Conservation (phyloP, 23 tunicate species). For the Styela plicata region DNA sequence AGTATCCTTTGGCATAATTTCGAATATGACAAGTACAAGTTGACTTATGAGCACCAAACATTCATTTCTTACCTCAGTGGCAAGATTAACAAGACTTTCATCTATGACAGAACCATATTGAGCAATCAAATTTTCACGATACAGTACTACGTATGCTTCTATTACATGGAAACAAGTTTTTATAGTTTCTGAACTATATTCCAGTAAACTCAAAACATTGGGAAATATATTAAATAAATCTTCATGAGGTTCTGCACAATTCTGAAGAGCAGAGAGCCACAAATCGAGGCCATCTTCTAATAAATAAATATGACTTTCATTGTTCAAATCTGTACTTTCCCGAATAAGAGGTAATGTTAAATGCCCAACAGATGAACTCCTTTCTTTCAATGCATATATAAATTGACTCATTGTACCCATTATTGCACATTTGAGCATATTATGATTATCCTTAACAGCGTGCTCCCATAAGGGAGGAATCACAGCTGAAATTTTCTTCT, state of each 20-base stretch:
- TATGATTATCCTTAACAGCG: constrained; percentile 52
- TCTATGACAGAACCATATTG: constrained; percentile 45
- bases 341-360: constrained; percentile 40
- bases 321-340: constrained; percentile 37
- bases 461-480: constrained; percentile 60
- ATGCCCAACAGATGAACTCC: background rate
- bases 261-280: constrained; percentile 62
- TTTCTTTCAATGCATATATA: constrained; percentile 12
- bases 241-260: constrained; percentile 30
- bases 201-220: constrained; percentile 57
- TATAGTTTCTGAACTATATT: constrained; percentile 70
- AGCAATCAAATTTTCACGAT: constrained; percentile 30
- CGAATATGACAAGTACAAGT: constrained; percentile 11
- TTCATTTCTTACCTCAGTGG: constrained; percentile 76
- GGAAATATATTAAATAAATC: constrained; percentile 50
- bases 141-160: constrained; percentile 53
- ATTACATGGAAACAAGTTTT: constrained; percentile 54
- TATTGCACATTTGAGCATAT: constrained; percentile 68
- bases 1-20: constrained; percentile 34
- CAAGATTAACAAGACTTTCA: constrained; percentile 30
- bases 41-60: constrained; percentile 47
- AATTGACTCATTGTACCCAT: constrained; percentile 9
- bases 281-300: constrained; percentile 68
- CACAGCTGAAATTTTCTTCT: constrained; percentile 38
- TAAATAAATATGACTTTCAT: constrained; percentile 62